Percentiles rank a stretch among this genome's conserved stretches.
phyloP scores from a whole-genome alignment of 2,888 invertebrate genomes.

The Drosophila diplacantha region DNA sequence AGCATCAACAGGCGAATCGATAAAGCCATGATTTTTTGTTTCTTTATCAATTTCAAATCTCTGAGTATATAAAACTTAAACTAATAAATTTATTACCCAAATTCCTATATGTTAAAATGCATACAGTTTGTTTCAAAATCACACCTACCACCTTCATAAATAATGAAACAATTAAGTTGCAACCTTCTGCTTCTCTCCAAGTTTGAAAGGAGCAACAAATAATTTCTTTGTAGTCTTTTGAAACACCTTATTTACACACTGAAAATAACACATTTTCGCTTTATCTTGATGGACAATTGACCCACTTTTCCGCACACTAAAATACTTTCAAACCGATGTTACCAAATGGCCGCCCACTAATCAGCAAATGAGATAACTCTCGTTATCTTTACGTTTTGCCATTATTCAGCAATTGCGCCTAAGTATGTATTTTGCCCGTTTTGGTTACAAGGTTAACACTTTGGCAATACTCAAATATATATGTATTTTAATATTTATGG shows the following conservation, averaged over 20 bases:
- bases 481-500: slow-evolving; percentile 44
- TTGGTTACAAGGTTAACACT: slow-evolving; percentile 51
- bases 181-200: neutral
- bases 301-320: slow-evolving; percentile 17
- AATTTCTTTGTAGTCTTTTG: slow-evolving; percentile 1
- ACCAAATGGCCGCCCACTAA: slow-evolving; percentile 30
- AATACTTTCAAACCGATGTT: slow-evolving; percentile 16
- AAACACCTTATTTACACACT: slow-evolving; percentile 4
- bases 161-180: neutral
- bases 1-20: neutral
- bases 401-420: slow-evolving; percentile 30
- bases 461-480: slow-evolving; percentile 21
- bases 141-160: neutral
- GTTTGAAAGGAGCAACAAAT: too few species aligned
- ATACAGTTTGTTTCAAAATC: neutral
- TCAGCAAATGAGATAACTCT: slow-evolving; percentile 31
- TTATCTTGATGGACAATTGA: slow-evolving; percentile 29
- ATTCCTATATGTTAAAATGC: neutral
- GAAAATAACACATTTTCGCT: slow-evolving; percentile 7
- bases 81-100: neutral
- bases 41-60: too few species aligned
- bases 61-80: neutral
- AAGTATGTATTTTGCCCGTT: slow-evolving; percentile 19
- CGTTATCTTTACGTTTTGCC: slow-evolving; percentile 24
- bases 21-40: too few species aligned